Evolutionary conservation across 64 coral and sea anemone genomes (phyloP).

Genomic region (Acropora tenuis): DNA sequence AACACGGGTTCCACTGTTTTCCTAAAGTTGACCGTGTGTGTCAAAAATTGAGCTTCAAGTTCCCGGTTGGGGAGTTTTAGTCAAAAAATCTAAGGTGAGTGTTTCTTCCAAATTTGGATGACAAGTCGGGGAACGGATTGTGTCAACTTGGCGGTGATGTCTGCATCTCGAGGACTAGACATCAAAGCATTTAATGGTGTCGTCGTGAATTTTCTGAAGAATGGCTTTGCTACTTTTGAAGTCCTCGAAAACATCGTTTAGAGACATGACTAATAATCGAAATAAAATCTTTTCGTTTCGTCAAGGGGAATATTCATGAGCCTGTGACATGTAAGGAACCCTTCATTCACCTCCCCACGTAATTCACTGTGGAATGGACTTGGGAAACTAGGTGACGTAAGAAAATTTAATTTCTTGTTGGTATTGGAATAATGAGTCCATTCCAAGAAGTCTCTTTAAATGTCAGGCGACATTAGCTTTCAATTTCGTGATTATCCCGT

Average conservation of each 20-base stretch:
- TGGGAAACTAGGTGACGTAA: neutral
- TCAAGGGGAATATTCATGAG: neutral
- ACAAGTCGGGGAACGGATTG: neutral
- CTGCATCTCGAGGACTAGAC: slow-evolving; percentile 1
- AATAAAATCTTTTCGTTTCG: neutral
- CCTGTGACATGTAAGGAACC: neutral
- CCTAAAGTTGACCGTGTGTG: neutral
- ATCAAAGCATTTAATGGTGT: slow-evolving; percentile 59
- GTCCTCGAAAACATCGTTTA: slow-evolving; percentile 58
- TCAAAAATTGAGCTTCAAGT: neutral
- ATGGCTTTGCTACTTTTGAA: slow-evolving; percentile 42
- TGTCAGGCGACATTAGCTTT: slow-evolving; percentile 25
- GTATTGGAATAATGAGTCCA: too few relatives aligned
- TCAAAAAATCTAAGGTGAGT: neutral
- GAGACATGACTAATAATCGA: neutral
- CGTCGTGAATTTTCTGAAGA: slow-evolving; percentile 44
- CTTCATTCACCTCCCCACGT: neutral
- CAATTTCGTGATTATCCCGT: neutral
- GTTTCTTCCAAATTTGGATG: neutral
- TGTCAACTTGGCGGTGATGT: neutral
- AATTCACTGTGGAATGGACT: neutral
- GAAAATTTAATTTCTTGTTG: too few relatives aligned
- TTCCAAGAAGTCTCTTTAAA: neutral
- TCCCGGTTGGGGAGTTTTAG: neutral
- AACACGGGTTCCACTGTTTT: neutral